These are phyloP conservation scores for Onychomys arenicola DNA, from an alignment of 2,797 vertebrate genomes.

Conservation along the genomic window DNA sequence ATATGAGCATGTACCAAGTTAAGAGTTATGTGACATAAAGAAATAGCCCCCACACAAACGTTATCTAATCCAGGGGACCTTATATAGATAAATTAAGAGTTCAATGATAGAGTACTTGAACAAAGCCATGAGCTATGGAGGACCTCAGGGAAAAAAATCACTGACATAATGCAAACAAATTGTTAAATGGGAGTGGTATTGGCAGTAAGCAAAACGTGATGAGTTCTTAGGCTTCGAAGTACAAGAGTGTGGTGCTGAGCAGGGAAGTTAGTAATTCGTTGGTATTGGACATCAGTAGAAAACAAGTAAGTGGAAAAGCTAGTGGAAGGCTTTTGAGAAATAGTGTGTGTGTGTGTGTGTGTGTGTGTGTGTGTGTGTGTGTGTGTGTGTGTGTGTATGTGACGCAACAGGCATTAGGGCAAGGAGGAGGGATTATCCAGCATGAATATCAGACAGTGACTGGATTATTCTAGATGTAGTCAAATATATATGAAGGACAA, in stretches of 20 bases:
- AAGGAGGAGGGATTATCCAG: not conserved
- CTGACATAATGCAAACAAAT: not conserved
- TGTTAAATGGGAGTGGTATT: not conserved
- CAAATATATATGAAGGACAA: not conserved
- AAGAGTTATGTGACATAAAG: not conserved
- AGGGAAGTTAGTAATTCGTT: not conserved
- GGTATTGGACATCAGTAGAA: not conserved
- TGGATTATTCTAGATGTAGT: not conserved
- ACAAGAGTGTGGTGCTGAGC: not conserved
- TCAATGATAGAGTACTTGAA: not conserved
- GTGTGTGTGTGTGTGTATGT: not conserved
- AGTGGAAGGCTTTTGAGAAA: not conserved
- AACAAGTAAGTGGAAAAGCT: not conserved
- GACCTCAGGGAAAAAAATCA: not conserved
- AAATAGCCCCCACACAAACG: not conserved
- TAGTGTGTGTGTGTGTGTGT: too few relatives aligned
- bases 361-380: too few relatives aligned
- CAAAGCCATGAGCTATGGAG: not conserved
- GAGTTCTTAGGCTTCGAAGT: not conserved
- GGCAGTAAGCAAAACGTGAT: not conserved
- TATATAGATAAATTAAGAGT: not conserved
- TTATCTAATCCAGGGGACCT: not conserved
- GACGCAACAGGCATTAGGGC: not conserved
- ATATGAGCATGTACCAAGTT: not conserved
- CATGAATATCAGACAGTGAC: not conserved